Conservation (phyloP, 2,113 vertebrate genomes). For the Chamaea fasciata region DNA sequence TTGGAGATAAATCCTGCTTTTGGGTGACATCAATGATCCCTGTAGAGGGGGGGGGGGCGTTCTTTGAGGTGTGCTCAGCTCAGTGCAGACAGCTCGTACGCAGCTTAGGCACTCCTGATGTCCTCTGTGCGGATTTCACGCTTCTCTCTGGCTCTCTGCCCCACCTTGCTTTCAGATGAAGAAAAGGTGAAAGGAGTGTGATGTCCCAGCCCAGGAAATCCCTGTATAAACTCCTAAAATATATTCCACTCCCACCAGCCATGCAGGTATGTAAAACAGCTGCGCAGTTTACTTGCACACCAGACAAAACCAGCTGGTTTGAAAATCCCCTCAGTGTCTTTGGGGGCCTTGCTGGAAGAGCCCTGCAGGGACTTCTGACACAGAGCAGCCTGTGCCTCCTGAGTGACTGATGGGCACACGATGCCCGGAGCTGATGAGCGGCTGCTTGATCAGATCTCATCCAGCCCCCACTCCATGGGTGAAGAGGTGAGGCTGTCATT, state of each 20-base stretch:
- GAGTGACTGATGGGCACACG: background rate
- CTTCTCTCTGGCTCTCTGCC: background rate
- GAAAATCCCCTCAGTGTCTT: background rate
- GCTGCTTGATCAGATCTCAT: background rate
- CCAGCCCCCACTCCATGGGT: background rate
- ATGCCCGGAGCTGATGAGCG: background rate
- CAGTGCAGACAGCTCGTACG: background rate
- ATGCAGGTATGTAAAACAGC: background rate
- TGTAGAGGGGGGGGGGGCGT: rapidly evolving
- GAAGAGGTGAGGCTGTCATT: conserved; percentile 27
- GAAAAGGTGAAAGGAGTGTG: background rate
- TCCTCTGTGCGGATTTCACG: background rate
- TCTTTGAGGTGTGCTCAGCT: background rate
- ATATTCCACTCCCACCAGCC: background rate
- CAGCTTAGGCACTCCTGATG: background rate
- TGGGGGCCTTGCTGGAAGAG: background rate
- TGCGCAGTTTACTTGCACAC: background rate
- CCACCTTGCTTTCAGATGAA: background rate
- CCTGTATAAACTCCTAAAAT: background rate
- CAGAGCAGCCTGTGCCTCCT: background rate
- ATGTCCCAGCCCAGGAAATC: background rate
- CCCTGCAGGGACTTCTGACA: rapidly evolving
- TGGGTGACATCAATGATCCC: background rate
- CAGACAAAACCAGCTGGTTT: background rate
- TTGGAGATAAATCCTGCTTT: background rate